Evolutionary conservation across 35 echinoderm and acorn worm genomes (phyloP), one percentile per base, ranked within the genome.

Genomic region (Holothuria glaberrima): DNA sequence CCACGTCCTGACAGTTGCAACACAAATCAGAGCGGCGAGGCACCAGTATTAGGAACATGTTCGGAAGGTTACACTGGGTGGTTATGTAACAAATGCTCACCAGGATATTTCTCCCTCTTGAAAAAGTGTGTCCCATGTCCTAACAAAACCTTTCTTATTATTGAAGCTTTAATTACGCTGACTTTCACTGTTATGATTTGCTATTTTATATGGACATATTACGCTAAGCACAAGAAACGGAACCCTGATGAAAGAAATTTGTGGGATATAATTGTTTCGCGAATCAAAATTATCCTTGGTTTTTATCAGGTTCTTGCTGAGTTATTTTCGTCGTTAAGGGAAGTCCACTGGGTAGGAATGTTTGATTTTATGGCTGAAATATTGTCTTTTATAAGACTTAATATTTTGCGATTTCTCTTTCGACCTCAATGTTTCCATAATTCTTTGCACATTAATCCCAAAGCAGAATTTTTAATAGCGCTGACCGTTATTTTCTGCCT

Each of bases 281-380:
- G 89, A 50, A 29, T 45, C 0, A 91, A 91, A 56, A 91, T 91
- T 34, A 33, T 91, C 21, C 41, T 91, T 25, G 80, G 78, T 31
- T 91, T 83, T 58, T 91, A 83, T 50, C 89, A 91, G 56, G 77
- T 91, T 17, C 36, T 67, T 81, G 89, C 77, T 1, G 89, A 81
- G 59, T 68, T 91, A 50, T 85, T 91, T 30, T 56, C 79, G 2
- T 81, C 76, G 4, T 68, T 91, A 46, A n/a, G n/a, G n/a, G n/a
- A n/a, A n/a, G n/a, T n/a, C n/a, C n/a, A n/a, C n/a, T n/a, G n/a
- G n/a, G n/a, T n/a, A n/a, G n/a, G n/a, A n/a, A n/a, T n/a, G n/a
- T n/a, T n/a, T n/a, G n/a, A n/a, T n/a, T n/a, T n/a, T 38, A 24
- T 91, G 17, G 89, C 59, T 57, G 18, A 45, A 9, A 26, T 91